phyloP scores from a whole-genome alignment of 2,888 invertebrate genomes.

The Syrphus vitripennis region DNA sequence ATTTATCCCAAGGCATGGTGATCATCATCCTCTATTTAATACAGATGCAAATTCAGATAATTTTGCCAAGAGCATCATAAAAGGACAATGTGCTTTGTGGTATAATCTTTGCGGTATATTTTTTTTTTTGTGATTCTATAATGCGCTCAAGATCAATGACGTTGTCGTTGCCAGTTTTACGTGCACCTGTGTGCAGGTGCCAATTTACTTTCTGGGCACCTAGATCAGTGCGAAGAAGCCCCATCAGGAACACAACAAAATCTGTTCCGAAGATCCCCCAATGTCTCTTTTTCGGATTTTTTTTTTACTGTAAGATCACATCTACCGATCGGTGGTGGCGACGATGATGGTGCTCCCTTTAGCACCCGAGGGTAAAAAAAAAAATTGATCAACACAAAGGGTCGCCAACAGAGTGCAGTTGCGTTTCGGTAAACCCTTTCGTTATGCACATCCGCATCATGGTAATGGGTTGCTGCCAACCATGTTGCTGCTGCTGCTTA shows the following conservation, averaged over 20 bases:
- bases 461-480: constrained; percentile 64
- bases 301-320: constrained; percentile 43
- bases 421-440: constrained; percentile 62
- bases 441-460: constrained; percentile 68
- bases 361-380: constrained; percentile 22
- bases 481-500: constrained; percentile 60
- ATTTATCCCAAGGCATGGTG: constrained; percentile 45
- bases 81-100: constrained; percentile 41
- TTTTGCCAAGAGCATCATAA: not conserved
- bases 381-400: constrained; percentile 32
- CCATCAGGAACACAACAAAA: constrained; percentile 36
- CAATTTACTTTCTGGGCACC: constrained; percentile 47
- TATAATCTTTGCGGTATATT: constrained; percentile 18
- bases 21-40: not conserved
- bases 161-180: constrained; percentile 24
- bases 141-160: constrained; percentile 45
- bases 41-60: constrained; percentile 4
- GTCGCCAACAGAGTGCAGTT: constrained; percentile 59
- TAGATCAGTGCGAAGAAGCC: constrained; percentile 38
- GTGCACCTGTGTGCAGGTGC: constrained; percentile 68
- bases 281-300: constrained; percentile 7
- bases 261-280: constrained; percentile 45
- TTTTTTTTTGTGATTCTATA: not conserved
- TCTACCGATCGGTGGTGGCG: constrained; percentile 26
- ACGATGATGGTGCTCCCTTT: constrained; percentile 53